Percentiles rank a stretch among this genome's conserved stretches.
Conservation (phyloP, 2,113 vertebrate genomes). For the Addax nasomaculatus region DNA sequence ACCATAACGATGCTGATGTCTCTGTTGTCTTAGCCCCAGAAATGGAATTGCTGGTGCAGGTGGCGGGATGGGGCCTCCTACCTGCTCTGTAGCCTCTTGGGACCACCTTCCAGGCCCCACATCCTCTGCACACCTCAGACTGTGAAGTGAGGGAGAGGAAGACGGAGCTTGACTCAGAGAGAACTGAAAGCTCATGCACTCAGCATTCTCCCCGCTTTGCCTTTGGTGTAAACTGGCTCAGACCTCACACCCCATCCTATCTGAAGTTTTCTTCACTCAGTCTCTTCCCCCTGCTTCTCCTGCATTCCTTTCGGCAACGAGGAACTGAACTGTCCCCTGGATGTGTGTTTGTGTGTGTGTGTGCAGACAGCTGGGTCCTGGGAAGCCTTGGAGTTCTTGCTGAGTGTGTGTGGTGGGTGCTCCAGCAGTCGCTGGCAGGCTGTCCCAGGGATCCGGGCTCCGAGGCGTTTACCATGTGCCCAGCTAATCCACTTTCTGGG, state of each 20-base stretch:
- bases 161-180: not conserved
- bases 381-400: not conserved
- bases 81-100: not conserved
- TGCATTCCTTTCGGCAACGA: not conserved
- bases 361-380: not conserved
- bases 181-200: not conserved
- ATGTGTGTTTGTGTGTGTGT: not conserved
- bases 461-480: constrained; percentile 65
- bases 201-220: not conserved
- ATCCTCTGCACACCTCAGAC: not conserved
- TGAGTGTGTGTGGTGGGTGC: not conserved
- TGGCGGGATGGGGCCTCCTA: not conserved
- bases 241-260: not conserved
- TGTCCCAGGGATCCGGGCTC: not conserved
- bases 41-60: not conserved
- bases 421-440: not conserved
- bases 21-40: not conserved
- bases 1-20: rapidly evolving
- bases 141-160: not conserved
- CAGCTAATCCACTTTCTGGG: constrained; percentile 76
- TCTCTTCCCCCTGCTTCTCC: not conserved
- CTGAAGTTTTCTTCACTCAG: not conserved
- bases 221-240: not conserved
- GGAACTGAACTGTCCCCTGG: not conserved
- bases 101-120: not conserved